Evolutionary conservation across 2,888 invertebrate species (phyloP).

Genomic region (Eupsilia transversa): DNA sequence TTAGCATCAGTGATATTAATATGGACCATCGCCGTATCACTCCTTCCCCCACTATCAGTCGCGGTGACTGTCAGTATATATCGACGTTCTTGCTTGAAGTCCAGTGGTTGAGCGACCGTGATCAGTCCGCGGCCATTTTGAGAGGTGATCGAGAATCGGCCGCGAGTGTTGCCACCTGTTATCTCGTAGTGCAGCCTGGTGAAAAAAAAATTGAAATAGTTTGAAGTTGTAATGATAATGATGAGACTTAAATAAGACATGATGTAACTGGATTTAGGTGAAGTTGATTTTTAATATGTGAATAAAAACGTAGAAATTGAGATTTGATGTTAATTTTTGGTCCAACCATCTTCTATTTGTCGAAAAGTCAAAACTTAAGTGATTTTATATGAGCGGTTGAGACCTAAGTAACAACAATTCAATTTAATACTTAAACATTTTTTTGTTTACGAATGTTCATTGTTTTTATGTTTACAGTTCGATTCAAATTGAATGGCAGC

Average conservation of each 20-base stretch:
- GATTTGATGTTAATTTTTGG: not conserved
- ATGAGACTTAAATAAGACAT: not conserved
- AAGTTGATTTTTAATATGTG: not conserved
- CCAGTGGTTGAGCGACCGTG: conserved; percentile 96
- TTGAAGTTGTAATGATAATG: not conserved
- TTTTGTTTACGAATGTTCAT: too few relatives aligned
- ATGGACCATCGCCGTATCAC: conserved; percentile 96
- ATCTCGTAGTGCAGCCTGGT: conserved; percentile 95
- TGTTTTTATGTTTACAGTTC: too few relatives aligned
- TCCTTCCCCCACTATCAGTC: conserved; percentile 96
- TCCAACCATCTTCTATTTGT: not conserved
- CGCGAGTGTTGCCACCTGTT: conserved; percentile 95
- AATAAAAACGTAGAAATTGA: not conserved
- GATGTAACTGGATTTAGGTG: too few relatives aligned
- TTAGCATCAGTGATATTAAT: conserved; percentile 98
- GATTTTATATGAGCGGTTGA: not conserved
- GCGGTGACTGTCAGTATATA: conserved; percentile 97
- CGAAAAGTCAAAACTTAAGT: not conserved
- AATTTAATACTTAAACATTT: not conserved
- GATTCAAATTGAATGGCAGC: too few relatives aligned
- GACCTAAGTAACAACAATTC: not conserved
- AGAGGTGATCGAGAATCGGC: conserved; percentile 96
- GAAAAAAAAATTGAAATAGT: not conserved
- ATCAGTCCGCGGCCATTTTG: conserved; percentile 96
- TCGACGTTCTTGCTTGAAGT: conserved; percentile 97